Evolutionary conservation across 92 coral and sea anemone genomes (phyloP), one percentile per base, ranked within the genome.

Genomic region (Palythoa caribaeorum): DNA sequence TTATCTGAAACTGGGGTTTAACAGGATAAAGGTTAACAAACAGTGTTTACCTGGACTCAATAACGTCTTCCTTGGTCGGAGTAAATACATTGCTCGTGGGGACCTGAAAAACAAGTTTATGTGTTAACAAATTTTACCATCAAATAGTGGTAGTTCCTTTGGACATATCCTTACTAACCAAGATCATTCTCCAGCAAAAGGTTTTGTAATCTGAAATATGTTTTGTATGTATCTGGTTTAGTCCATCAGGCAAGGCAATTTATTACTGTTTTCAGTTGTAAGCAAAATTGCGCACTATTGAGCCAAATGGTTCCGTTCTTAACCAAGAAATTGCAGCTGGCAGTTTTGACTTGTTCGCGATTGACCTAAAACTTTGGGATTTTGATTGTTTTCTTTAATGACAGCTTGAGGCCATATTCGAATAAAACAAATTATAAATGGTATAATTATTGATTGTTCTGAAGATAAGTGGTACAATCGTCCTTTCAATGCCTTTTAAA

Each of bases 31-130:
- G 28, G 28, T 5, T 8, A 2, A 44, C 1, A 71, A 17, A 71
- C 16, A 71, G 16, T 71, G 5, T 74, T 14, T 74, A 74, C 78
- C 78, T 74, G 17, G 78, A 74, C 5, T 74, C 55, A 74, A 74
- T 74, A 52, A 74, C 78, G 40, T 74, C 78, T 13, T 74, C 78
- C 78, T 74, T 74, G 21, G 78, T 74, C 2, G 78, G 78, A 39
- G 78, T 74, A 14, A 74, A 74, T 39, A 74, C 78, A 44, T 74
- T 39, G 55, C 78, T 74, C 14, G 54, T 21, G 4, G 78, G 78
- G 44, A 74, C 78, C 78, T 74, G 55, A 74, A 48, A 74, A 3
- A 17, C 8, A 74, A 38, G 40, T 15, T 11, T 15, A 37, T 21
- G 11, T 73, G 5, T 40, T 74, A 21, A 5, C 16, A 57, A 39